Evolutionary conservation across 2,888 invertebrate genomes (phyloP), one percentile per base, ranked within the genome.

Genomic region (Brenthis hecate): DNA sequence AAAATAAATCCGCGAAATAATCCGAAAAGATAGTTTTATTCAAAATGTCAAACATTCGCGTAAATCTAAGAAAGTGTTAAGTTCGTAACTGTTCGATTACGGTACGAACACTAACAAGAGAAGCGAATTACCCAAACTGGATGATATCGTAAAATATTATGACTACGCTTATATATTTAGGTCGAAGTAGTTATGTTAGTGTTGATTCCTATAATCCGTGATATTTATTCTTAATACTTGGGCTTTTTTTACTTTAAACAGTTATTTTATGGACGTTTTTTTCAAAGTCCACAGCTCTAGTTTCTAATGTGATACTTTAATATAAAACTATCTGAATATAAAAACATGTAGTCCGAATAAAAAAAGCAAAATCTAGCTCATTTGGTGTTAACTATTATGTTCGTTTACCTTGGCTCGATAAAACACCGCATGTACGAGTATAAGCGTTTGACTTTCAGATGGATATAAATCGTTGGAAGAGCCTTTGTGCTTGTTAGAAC

Each of bases 61-160:
- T n/a, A n/a, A n/a, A n/a, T n/a, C n/a, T n/a, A n/a, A n/a, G n/a
- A n/a, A n/a, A n/a, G n/a, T n/a, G n/a, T n/a, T n/a, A n/a, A n/a
- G n/a, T n/a, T 43, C 11, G 11, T 43, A 43, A 43, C 3, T 11
- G 8, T 43, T 50, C 48, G 32, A 32, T 28, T 14, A 60, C 13
- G 48, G 32, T 32, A 60, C 50, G 48, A 60, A 50, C 50, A 60
- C 60, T 60, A 60, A 50, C 50, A 50, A 32, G 50, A 60, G 13
- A 50, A 60, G 48, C 28, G 60, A 60, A 50, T 13, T 32, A 60
- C 60, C 50, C 60, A 50, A 50, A 50, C 48, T 13, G 48, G 16
- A 50, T 60, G 28, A 50, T 60, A 50, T 60, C 50, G 50, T 60
- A 60, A 50, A 60, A 60, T 60, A 16, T 60, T 60, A 60, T 60